Percentiles rank a stretch among this genome's conserved stretches.
These are phyloP conservation scores for Hapalemur alaotrensis DNA, from an alignment of 2,797 vertebrate genomes.

Conservation along the genomic window DNA sequence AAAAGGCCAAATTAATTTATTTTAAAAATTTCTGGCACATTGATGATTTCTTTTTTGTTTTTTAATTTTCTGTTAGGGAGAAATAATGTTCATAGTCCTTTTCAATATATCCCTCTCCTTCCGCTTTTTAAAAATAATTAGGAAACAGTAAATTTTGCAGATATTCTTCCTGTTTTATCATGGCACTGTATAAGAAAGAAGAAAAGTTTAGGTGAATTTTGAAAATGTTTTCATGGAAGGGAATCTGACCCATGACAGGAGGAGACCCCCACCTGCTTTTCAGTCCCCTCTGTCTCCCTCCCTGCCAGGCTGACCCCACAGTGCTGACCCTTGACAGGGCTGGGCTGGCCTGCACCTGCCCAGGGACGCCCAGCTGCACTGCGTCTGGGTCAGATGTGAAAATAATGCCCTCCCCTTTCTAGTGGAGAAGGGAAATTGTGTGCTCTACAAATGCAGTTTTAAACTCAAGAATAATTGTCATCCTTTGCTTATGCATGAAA, in stretches of 20 bases:
- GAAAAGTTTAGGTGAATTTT: neutral
- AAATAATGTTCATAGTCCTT: neutral
- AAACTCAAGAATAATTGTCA: no score
- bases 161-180: neutral
- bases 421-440: fast-evolving
- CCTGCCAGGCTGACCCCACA: no score
- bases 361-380: fast-evolving
- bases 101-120: fast-evolving
- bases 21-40: neutral
- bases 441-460: neutral
- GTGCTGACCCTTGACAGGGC: fast-evolving
- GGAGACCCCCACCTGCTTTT: neutral
- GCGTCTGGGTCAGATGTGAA: fast-evolving
- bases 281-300: no score
- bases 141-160: fast-evolving
- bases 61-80: neutral
- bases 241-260: fast-evolving
- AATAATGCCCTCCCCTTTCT: fast-evolving
- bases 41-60: neutral
- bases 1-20: neutral
- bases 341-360: fast-evolving
- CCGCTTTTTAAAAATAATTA: neutral
- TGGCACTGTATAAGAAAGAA: neutral
- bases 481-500: neutral
- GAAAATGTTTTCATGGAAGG: neutral